phyloP scores from a whole-genome alignment of 35 echinoderm and acorn worm species.

The Apostichopus californicus region DNA sequence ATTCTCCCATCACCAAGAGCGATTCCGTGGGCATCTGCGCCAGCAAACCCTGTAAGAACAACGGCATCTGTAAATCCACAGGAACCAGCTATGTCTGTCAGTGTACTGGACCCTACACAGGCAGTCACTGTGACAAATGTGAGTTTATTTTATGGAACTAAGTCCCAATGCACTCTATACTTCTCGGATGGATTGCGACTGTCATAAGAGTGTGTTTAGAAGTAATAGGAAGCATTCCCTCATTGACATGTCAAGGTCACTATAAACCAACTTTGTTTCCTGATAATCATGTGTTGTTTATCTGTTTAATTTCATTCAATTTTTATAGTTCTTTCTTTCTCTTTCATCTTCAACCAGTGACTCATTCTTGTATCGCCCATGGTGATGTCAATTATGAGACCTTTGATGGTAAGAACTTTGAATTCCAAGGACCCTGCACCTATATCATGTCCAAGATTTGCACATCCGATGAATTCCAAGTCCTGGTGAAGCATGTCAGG shows the following conservation, averaged over 20 bases:
- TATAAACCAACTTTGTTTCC: not conserved
- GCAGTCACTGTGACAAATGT: constrained; percentile 30
- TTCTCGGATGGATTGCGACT: too few species aligned
- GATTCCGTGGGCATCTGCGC: constrained; percentile 4
- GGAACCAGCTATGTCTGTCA: constrained; percentile 34
- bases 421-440: constrained; percentile 48
- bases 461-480: not conserved
- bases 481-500: not conserved
- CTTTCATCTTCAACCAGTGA: not conserved
- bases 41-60: constrained; percentile 8
- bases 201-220: too few species aligned
- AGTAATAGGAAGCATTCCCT: too few species aligned
- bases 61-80: constrained; percentile 31
- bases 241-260: constrained; percentile 1
- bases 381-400: constrained; percentile 52
- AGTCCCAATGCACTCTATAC: too few species aligned
- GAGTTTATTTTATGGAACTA: not conserved
- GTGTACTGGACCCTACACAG: constrained; percentile 50
- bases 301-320: not conserved
- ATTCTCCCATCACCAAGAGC: not conserved
- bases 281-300: not conserved
- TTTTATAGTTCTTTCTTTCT: not conserved
- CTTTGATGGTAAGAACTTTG: constrained; percentile 35
- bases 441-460: constrained; percentile 41
- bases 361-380: constrained; percentile 43